Conservation (phyloP, 2,888 invertebrate genomes). For the Macaria liturata region DNA sequence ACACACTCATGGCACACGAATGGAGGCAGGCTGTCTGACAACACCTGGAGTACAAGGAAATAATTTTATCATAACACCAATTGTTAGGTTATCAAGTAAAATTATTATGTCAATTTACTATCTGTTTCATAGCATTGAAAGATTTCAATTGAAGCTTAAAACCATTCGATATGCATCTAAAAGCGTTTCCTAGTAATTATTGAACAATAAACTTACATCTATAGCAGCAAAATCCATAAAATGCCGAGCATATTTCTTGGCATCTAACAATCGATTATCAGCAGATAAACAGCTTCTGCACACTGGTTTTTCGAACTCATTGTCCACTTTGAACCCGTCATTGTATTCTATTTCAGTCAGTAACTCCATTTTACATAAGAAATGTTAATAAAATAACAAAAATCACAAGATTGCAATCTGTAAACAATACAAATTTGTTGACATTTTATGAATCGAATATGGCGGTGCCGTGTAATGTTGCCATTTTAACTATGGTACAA, state of each 20-base stretch:
- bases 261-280: slow-evolving; percentile 49
- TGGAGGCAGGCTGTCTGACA: slow-evolving; percentile 63
- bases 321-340: slow-evolving; percentile 39
- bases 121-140: too few relatives aligned
- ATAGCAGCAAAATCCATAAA: slow-evolving; percentile 61
- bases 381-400: neutral
- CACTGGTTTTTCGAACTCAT: slow-evolving; percentile 46
- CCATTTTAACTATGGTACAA: too few relatives aligned
- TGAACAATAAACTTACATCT: slow-evolving; percentile 49
- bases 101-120: too few relatives aligned
- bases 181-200: too few relatives aligned
- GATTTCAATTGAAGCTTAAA: too few relatives aligned
- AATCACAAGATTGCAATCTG: neutral
- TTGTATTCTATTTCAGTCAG: slow-evolving; percentile 11
- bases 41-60: slow-evolving; percentile 45
- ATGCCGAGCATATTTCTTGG: slow-evolving; percentile 38
- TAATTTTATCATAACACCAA: too few relatives aligned
- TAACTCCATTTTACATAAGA: neutral
- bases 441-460: too few relatives aligned
- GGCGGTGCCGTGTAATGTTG: too few relatives aligned
- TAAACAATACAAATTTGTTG: neutral
- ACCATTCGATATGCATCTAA: too few relatives aligned
- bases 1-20: slow-evolving; percentile 66
- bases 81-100: too few relatives aligned
- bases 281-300: slow-evolving; percentile 68